Evolutionary conservation across 2,888 invertebrate species (phyloP).

Genomic region (Blera fallax): DNA sequence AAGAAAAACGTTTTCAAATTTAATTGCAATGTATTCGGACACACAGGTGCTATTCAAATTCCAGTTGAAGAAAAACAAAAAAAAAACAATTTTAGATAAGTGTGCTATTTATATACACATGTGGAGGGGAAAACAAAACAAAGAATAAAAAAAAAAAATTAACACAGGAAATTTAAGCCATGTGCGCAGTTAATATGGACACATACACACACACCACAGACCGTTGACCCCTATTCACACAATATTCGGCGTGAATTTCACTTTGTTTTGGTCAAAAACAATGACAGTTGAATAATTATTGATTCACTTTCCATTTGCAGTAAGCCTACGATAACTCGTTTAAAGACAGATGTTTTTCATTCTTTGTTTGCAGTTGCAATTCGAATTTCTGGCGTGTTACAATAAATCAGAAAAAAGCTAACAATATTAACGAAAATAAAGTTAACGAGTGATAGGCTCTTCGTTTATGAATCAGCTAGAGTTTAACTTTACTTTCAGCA

Average conservation of each 20-base stretch:
- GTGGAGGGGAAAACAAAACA: background rate
- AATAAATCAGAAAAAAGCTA: too few relatives aligned
- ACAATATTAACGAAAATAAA: too few relatives aligned
- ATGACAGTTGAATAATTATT: constrained; percentile 3
- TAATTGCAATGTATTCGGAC: background rate
- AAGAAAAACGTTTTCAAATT: background rate
- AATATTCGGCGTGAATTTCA: constrained; percentile 17
- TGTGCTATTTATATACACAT: background rate
- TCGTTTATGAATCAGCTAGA: too few relatives aligned
- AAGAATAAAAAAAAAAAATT: background rate
- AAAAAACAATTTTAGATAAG: background rate
- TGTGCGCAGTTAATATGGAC: constrained; percentile 13
- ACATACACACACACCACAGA: background rate
- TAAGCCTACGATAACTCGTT: background rate
- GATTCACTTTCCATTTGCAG: constrained; percentile 3
- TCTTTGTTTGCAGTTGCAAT: too few relatives aligned
- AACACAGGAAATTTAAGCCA: constrained; percentile 38
- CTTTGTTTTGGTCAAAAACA: background rate
- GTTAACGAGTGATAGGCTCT: too few relatives aligned
- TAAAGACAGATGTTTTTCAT: too few relatives aligned
- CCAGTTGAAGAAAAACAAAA: background rate
- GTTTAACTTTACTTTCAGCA: too few relatives aligned
- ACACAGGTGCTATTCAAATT: constrained; percentile 9
- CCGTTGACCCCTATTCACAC: constrained; percentile 8
- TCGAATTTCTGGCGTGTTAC: too few relatives aligned